These are phyloP conservation scores for Drosophila parvula DNA, from an alignment of 1,140 invertebrate genomes.

Conservation along the genomic window DNA sequence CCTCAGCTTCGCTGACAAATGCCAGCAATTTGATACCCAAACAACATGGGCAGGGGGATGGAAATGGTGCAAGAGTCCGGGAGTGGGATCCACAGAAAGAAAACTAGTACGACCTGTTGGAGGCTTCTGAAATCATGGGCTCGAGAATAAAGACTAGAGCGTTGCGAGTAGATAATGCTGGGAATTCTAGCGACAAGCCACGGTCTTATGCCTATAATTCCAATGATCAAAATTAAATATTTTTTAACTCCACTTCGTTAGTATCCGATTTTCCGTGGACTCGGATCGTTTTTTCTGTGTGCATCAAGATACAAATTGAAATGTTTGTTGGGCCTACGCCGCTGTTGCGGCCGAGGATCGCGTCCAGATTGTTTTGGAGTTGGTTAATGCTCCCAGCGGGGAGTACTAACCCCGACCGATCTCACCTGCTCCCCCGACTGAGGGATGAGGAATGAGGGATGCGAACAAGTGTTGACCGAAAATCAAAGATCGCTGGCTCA, in stretches of 20 bases:
- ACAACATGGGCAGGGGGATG: constrained; percentile 15
- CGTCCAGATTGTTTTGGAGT: constrained; percentile 55
- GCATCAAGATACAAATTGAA: constrained; percentile 70
- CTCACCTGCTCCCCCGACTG: neutral
- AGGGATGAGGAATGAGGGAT: constrained; percentile 12
- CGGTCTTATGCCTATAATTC: neutral
- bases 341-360: constrained; percentile 14
- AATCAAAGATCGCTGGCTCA: constrained; percentile 69
- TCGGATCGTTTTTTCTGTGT: neutral
- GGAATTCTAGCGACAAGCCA: too few relatives aligned
- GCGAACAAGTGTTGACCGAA: constrained; percentile 68
- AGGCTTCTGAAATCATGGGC: neutral
- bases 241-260: neutral
- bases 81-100: constrained; percentile 4
- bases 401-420: constrained; percentile 7
- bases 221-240: neutral
- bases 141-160: too few relatives aligned
- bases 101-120: neutral
- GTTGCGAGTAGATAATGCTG: too few relatives aligned
- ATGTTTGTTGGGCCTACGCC: constrained; percentile 61
- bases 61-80: neutral
- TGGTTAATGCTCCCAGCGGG: constrained; percentile 74
- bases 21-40: constrained; percentile 74
- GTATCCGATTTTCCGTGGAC: too few relatives aligned
- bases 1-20: constrained; percentile 64